phyloP scores from a whole-genome alignment of 2,888 invertebrate species.

The Dynastes grantii region DNA sequence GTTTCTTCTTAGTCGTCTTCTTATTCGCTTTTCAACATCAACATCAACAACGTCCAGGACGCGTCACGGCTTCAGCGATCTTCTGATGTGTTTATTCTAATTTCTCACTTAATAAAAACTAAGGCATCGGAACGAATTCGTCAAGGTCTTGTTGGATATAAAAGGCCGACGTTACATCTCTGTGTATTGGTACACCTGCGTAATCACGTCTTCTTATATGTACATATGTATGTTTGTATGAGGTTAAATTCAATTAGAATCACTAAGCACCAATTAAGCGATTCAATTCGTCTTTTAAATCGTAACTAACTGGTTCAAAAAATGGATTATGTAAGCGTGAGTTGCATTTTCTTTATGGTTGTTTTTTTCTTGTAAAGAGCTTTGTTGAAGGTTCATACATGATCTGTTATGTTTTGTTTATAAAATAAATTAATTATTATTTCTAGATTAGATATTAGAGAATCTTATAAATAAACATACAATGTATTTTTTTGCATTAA shows the following conservation, averaged over 20 bases:
- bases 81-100: slow-evolving; percentile 54
- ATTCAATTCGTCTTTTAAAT: neutral
- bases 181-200: neutral
- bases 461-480: too few relatives aligned
- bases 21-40: slow-evolving; percentile 49
- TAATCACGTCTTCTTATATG: neutral
- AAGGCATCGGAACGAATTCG: slow-evolving; percentile 28
- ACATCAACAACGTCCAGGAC: too few relatives aligned
- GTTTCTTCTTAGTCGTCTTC: too few relatives aligned
- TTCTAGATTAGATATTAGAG: too few relatives aligned
- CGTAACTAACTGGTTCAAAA: neutral
- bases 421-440: too few relatives aligned
- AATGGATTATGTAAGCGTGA: neutral
- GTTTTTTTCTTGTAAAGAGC: neutral
- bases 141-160: neutral
- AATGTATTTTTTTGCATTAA: too few relatives aligned
- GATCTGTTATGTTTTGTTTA: neutral
- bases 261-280: neutral
- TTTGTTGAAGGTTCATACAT: neutral
- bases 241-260: neutral
- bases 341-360: neutral
- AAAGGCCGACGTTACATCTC: slow-evolving; percentile 1
- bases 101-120: slow-evolving; percentile 53
- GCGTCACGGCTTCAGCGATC: too few relatives aligned
- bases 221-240: neutral